phyloP scores from a whole-genome alignment of 2,888 invertebrate species.

The Chrysina gloriosa region DNA sequence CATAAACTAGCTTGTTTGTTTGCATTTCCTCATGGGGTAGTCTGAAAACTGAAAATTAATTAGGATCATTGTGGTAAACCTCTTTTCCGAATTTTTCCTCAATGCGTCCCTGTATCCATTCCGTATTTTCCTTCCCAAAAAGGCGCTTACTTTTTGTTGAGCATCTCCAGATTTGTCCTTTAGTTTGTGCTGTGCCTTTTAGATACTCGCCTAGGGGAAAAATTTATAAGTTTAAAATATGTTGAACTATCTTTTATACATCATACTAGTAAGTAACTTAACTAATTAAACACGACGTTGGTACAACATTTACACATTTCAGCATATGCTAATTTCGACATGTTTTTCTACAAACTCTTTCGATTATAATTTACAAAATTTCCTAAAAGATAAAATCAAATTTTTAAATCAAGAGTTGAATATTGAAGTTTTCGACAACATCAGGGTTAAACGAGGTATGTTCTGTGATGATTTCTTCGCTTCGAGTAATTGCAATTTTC shows the following conservation, averaged over 20 bases:
- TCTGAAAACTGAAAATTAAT: no score
- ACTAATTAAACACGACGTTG: no score
- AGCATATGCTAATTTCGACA: constrained; percentile 29
- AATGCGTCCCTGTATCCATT: no score
- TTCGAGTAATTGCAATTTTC: background rate
- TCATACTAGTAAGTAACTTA: constrained; percentile 32
- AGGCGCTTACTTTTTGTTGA: background rate
- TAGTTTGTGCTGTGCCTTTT: background rate
- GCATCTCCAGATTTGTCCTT: background rate
- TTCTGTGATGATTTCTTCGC: background rate
- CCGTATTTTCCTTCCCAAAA: no score
- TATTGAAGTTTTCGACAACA: constrained; percentile 6
- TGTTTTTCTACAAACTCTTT: constrained; percentile 10
- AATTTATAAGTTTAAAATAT: constrained; percentile 25
- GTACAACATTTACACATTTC: background rate
- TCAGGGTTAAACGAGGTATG: background rate
- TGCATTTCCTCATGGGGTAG: no score
- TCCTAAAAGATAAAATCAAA: constrained; percentile 12
- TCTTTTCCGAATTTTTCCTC: no score
- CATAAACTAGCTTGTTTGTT: no score
- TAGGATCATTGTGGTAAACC: no score
- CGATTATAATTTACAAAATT: constrained; percentile 12
- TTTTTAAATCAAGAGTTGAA: constrained; percentile 17
- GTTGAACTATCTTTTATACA: constrained; percentile 22
- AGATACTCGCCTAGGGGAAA: background rate